These are phyloP conservation scores for Urosaurus nigricauda DNA, from an alignment of 2,797 vertebrate genomes.

Conservation along the genomic window DNA sequence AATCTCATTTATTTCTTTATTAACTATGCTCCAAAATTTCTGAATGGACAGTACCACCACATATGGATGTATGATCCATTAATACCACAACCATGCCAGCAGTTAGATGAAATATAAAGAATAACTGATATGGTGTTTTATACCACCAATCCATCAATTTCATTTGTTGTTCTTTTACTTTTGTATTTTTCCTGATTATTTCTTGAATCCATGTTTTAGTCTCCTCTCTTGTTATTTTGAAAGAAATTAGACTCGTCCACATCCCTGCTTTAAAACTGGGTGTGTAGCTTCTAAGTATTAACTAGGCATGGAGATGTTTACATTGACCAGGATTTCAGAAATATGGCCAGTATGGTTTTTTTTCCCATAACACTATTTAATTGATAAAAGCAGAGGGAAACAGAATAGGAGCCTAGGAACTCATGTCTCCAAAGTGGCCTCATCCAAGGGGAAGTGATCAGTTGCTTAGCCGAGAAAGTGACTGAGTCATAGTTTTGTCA, in stretches of 20 bases:
- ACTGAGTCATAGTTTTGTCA: neutral
- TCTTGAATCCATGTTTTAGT: too few relatives aligned
- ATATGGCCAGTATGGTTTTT: neutral
- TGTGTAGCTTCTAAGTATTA: neutral
- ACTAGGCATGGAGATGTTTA: neutral
- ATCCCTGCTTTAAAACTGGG: neutral
- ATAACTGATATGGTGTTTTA: too few relatives aligned
- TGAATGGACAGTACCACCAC: too few relatives aligned
- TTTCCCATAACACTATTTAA: neutral
- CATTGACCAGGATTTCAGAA: neutral
- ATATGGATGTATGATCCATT: too few relatives aligned
- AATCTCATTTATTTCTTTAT: too few relatives aligned
- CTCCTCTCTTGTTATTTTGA: neutral
- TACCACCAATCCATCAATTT: too few relatives aligned
- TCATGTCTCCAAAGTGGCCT: neutral
- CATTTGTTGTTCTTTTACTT: too few relatives aligned
- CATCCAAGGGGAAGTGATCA: neutral
- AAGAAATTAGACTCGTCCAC: neutral
- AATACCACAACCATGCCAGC: too few relatives aligned
- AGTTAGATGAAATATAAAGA: too few relatives aligned
- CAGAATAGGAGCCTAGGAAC: neutral
- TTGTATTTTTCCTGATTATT: too few relatives aligned
- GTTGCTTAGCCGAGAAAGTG: neutral
- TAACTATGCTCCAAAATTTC: too few relatives aligned
- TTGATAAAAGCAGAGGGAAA: neutral